Conservation (phyloP, 35 echinoderm and acorn worm genomes). For the Heliocidaris erythrogramma region DNA sequence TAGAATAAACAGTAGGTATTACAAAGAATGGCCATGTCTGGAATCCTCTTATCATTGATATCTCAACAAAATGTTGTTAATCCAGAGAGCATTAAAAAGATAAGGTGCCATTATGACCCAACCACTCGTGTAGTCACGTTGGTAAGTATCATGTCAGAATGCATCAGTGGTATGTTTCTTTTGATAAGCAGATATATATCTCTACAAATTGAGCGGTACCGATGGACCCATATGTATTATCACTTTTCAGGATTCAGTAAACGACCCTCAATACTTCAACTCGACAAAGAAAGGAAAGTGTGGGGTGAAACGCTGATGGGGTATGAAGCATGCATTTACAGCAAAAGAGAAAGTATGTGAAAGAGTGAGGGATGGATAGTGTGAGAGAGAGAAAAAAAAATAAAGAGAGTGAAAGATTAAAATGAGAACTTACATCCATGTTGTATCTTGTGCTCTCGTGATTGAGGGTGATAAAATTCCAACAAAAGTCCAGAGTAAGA, state of each 20-base stretch:
- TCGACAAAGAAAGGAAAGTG: not conserved
- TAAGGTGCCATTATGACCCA: not conserved
- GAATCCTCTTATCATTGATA: not conserved
- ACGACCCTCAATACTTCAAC: not conserved
- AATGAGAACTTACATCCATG: constrained; percentile 5
- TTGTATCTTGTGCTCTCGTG: constrained; percentile 21
- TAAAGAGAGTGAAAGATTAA: not conserved
- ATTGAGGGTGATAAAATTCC: constrained; percentile 24
- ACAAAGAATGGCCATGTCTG: not conserved
- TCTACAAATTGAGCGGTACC: constrained; percentile 21
- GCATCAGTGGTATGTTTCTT: not conserved
- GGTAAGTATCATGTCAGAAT: not conserved
- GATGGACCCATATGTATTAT: not conserved
- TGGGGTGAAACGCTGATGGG: not conserved
- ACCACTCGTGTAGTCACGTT: too few species aligned
- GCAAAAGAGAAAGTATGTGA: not conserved
- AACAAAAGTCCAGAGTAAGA: constrained; percentile 38
- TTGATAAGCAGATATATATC: constrained; percentile 11
- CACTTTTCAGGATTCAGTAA: constrained; percentile 20
- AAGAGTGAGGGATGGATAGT: not conserved
- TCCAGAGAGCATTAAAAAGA: not conserved
- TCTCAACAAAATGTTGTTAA: not conserved
- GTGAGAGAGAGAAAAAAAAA: not conserved
- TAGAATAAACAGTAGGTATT: not conserved
- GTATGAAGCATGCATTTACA: not conserved